phyloP scores from a whole-genome alignment of 1,140 invertebrate species.

The Trichoplusia ni region DNA sequence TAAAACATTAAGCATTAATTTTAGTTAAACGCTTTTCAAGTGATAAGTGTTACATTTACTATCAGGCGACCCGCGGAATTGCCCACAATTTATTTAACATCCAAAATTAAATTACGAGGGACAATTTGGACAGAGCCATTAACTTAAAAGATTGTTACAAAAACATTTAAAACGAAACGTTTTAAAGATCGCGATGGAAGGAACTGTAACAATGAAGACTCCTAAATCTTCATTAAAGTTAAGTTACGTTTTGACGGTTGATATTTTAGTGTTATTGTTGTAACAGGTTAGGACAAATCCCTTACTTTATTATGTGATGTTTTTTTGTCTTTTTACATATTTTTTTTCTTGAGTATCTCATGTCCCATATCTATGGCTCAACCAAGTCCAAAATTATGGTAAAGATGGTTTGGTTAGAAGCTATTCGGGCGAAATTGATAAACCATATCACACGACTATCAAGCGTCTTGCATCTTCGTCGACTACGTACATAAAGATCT shows the following conservation, averaged over 20 bases:
- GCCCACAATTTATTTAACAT: slow-evolving; percentile 38
- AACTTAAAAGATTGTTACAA: slow-evolving; percentile 36
- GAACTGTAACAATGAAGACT: neutral
- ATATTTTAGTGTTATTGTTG: too few relatives aligned
- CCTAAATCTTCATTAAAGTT: neutral
- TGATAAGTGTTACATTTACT: slow-evolving; percentile 33
- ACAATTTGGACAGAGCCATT: slow-evolving; percentile 31
- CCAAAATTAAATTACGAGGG: slow-evolving; percentile 42
- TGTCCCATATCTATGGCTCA: too few relatives aligned
- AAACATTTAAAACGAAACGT: slow-evolving; percentile 27
- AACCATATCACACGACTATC: too few relatives aligned
- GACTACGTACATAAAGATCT: too few relatives aligned
- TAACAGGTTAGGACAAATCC: neutral
- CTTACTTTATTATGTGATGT: neutral
- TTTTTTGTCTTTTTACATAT: too few relatives aligned
- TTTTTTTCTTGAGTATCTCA: too few relatives aligned
- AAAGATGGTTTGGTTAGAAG: too few relatives aligned
- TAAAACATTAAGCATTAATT: slow-evolving; percentile 18
- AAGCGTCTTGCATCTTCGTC: too few relatives aligned
- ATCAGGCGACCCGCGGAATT: slow-evolving; percentile 23
- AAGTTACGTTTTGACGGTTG: neutral
- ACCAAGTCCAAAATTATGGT: too few relatives aligned
- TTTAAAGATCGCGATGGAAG: slow-evolving; percentile 5
- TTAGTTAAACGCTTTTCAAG: slow-evolving; percentile 1
- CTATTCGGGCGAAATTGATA: too few relatives aligned